Conservation (phyloP, 2,888 invertebrate genomes). For the Periphyllus acericola region DNA sequence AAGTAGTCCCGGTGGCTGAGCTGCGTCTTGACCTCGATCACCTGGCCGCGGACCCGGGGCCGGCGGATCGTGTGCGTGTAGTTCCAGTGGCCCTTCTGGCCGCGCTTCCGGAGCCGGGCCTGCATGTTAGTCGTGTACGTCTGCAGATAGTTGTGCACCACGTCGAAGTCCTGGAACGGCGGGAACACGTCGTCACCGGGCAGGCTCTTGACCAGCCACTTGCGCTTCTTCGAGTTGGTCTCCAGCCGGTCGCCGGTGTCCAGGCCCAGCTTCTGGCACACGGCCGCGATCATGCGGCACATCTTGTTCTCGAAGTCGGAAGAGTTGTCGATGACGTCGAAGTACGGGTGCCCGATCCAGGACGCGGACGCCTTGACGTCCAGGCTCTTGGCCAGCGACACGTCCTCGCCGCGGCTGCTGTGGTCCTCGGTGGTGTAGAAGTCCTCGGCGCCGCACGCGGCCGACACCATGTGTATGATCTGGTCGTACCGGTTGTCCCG, state of each 20-base stretch:
- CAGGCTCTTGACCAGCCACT: constrained; percentile 87
- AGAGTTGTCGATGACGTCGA: constrained; percentile 98
- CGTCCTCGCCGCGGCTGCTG: constrained; percentile 90
- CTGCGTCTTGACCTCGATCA: constrained; percentile 93
- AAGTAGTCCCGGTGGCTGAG: constrained; percentile 91
- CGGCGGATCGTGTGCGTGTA: constrained; percentile 95
- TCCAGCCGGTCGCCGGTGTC: constrained; percentile 93
- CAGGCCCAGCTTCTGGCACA: constrained; percentile 93
- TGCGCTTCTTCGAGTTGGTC: constrained; percentile 92
- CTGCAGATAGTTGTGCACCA: constrained; percentile 95
- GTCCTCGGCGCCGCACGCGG: constrained; percentile 97
- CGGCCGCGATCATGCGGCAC: constrained; percentile 84
- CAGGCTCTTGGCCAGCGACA: constrained; percentile 86
- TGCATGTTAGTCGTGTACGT: constrained; percentile 89
- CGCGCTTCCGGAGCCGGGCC: constrained; percentile 89
- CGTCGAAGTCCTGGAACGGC: constrained; percentile 95
- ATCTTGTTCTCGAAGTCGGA: constrained; percentile 97
- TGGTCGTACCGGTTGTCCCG: constrained; percentile 96
- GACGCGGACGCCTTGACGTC: constrained; percentile 94
- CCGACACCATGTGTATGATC: constrained; percentile 95
- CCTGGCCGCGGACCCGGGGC: constrained; percentile 87
- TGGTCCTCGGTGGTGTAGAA: constrained; percentile 98
- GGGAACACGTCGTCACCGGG: constrained; percentile 79
- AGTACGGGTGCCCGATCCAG: constrained; percentile 99
- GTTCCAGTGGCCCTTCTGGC: constrained; percentile 87